Conservation (phyloP, 1,140 invertebrate species). For the Scaptomyza pallida region DNA sequence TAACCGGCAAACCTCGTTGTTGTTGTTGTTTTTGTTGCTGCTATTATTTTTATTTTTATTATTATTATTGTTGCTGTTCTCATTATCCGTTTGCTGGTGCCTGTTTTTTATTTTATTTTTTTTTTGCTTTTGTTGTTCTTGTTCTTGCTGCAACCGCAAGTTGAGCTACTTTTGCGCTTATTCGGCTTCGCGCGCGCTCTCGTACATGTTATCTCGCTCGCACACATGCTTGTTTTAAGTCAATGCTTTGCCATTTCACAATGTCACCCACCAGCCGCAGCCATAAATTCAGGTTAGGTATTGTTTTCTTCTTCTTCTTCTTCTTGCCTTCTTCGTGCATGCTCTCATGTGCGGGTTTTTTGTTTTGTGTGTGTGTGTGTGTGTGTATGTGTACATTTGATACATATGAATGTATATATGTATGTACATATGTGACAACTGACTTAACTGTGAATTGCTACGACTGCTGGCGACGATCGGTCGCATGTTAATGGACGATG, state of each 20-base stretch:
- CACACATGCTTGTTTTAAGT: slow-evolving; percentile 10
- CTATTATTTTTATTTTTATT: slow-evolving; percentile 39
- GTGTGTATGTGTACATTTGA: background rate
- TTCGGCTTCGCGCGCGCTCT: slow-evolving; percentile 64
- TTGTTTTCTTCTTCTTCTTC: slow-evolving; percentile 34
- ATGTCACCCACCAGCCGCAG: slow-evolving; percentile 60
- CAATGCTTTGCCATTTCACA: slow-evolving; percentile 41
- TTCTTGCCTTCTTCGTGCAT: slow-evolving; percentile 4
- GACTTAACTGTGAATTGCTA: slow-evolving; percentile 73
- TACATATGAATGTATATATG: background rate
- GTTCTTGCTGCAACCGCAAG: slow-evolving; percentile 62
- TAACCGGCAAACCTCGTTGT: slow-evolving; percentile 50
- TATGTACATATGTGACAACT: slow-evolving; percentile 31
- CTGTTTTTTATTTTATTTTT: no score
- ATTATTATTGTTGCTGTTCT: slow-evolving; percentile 43
- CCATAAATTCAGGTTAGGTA: slow-evolving; percentile 49
- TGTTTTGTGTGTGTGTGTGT: background rate
- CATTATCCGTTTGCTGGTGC: slow-evolving; percentile 29
- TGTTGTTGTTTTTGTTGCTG: slow-evolving; percentile 17
- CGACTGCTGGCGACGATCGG: slow-evolving; percentile 53
- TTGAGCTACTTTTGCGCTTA: slow-evolving; percentile 79
- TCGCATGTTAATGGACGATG: slow-evolving; percentile 47
- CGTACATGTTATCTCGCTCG: slow-evolving; percentile 29
- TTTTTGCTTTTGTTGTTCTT: background rate
- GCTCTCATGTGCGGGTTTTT: background rate